phyloP scores from a whole-genome alignment of 2,797 vertebrate species.

The Siniperca undulata region DNA sequence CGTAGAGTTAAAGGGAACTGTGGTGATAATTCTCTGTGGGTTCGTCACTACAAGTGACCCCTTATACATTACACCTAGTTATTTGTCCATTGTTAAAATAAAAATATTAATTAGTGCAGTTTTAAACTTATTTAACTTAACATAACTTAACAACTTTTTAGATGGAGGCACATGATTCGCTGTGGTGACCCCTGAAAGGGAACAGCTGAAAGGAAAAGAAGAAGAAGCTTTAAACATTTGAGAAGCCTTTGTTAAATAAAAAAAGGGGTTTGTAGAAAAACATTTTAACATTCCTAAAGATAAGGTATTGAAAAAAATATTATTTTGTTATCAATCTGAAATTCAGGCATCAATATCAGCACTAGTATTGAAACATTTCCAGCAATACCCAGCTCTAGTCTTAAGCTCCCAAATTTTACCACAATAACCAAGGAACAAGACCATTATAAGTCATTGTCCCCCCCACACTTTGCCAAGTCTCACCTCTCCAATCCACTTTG shows the following conservation, averaged over 20 bases:
- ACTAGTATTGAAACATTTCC: not conserved
- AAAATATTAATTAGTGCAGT: not conserved
- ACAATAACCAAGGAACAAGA: slow-evolving; percentile 16
- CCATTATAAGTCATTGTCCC: not conserved
- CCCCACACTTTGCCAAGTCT: not conserved
- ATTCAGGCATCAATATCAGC: not conserved
- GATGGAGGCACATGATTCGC: too few species aligned
- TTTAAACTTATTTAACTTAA: not conserved
- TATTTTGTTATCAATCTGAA: not conserved
- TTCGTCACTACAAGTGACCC: not conserved
- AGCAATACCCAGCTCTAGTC: too few species aligned
- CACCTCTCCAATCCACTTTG: slow-evolving; percentile 57
- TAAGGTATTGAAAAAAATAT: not conserved
- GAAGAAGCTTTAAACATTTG: not conserved
- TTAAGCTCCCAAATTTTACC: not conserved
- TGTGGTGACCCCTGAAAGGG: too few species aligned
- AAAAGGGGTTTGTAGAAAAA: not conserved
- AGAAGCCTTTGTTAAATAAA: not conserved
- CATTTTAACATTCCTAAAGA: not conserved
- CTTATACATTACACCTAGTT: not conserved
- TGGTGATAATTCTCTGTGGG: not conserved
- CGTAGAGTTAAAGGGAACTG: not conserved
- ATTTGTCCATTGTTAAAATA: not conserved
- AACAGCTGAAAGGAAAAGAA: too few species aligned
- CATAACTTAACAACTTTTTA: too few species aligned